Evolutionary conservation across 1,140 invertebrate species (phyloP).

Genomic region (Rhagoletis zephyria): DNA sequence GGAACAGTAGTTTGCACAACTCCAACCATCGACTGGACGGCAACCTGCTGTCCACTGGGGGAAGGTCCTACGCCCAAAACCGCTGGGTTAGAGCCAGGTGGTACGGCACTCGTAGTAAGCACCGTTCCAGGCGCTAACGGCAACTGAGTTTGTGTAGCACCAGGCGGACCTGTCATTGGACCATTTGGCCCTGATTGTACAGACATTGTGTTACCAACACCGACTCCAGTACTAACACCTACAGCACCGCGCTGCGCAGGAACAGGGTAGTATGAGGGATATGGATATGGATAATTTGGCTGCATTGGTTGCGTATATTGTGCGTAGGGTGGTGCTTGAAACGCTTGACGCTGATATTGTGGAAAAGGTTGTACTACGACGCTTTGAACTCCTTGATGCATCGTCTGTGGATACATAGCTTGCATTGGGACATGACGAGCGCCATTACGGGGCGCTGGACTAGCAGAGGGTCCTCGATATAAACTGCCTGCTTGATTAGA

Average conservation of each 20-base stretch:
- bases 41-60: conserved; percentile 61
- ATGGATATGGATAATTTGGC: conserved; percentile 64
- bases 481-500: conserved; percentile 63
- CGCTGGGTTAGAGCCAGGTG: conserved; percentile 60
- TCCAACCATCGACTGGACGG: conserved; percentile 63
- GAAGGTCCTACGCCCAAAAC: conserved; percentile 62
- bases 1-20: conserved; percentile 61
- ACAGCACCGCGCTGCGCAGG: conserved; percentile 62
- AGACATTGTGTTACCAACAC: conserved; percentile 63
- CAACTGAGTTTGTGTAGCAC: conserved; percentile 58
- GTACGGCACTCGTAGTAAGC: conserved; percentile 62
- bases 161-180: conserved; percentile 64
- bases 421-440: conserved; percentile 64
- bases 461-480: conserved; percentile 63
- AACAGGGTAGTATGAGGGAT: conserved; percentile 60
- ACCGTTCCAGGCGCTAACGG: conserved; percentile 61
- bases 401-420: conserved; percentile 63
- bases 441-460: conserved; percentile 58
- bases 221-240: conserved; percentile 63
- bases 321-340: conserved; percentile 28
- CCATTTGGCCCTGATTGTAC: conserved; percentile 65
- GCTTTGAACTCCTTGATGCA: conserved; percentile 56
- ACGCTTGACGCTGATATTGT: conserved; percentile 10
- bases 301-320: conserved; percentile 53
- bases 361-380: conserved; percentile 50